Evolutionary conservation across 2,888 invertebrate genomes (phyloP).

Genomic region (Oscheius sp.): DNA sequence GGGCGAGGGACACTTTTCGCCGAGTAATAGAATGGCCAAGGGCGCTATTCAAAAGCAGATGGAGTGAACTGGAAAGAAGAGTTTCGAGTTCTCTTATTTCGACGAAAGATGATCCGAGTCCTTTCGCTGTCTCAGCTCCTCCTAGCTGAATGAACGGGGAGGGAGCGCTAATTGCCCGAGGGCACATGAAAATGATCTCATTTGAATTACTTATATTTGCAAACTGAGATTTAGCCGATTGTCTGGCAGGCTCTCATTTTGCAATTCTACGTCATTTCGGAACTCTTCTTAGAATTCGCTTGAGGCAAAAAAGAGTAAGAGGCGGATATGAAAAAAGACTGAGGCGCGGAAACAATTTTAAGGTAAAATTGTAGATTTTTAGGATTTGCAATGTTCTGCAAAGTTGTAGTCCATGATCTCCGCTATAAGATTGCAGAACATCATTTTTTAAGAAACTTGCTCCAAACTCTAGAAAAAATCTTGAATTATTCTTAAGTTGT

Average conservation of each 20-base stretch:
- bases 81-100: constrained; percentile 18
- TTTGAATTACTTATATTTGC: constrained; percentile 14
- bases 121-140: too few relatives aligned
- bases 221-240: background rate
- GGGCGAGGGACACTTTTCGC: constrained; percentile 11
- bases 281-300: background rate
- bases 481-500: too few relatives aligned
- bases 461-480: too few relatives aligned
- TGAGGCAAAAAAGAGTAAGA: background rate
- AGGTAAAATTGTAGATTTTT: too few relatives aligned
- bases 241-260: background rate
- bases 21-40: constrained; percentile 19
- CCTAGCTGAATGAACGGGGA: background rate
- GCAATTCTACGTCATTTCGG: background rate
- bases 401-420: too few relatives aligned
- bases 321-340: background rate
- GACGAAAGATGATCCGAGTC: constrained; percentile 21
- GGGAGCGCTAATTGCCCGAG: constrained; percentile 17
- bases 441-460: too few relatives aligned
- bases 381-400: too few relatives aligned
- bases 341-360: background rate
- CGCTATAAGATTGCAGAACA: too few relatives aligned
- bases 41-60: constrained; percentile 19
- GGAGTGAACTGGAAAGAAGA: background rate
- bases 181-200: constrained; percentile 22